Percentiles rank a stretch among this genome's conserved stretches.
phyloP scores from a whole-genome alignment of 2,888 invertebrate species.

The Lathronympha strigana region DNA sequence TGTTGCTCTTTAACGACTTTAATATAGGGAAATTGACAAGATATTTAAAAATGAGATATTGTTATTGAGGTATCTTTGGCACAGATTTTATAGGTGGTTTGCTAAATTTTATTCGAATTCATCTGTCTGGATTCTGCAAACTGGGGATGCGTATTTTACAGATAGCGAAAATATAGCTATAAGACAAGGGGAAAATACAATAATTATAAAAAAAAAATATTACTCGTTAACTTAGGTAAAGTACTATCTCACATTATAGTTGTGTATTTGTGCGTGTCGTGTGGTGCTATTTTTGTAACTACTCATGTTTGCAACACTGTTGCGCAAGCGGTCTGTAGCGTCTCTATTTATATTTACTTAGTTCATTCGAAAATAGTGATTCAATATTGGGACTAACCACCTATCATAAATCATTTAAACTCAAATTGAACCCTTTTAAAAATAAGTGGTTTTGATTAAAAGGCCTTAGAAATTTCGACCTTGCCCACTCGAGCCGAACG shows the following conservation, averaged over 20 bases:
- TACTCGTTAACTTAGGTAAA: neutral
- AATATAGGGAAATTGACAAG: too few species aligned
- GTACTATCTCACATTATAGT: neutral
- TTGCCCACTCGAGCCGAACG: conserved; percentile 48
- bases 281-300: conserved; percentile 51
- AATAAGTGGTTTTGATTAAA: conserved; percentile 33
- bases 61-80: too few species aligned
- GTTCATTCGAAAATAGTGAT: conserved; percentile 22
- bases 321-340: conserved; percentile 51
- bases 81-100: too few species aligned
- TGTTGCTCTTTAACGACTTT: too few species aligned
- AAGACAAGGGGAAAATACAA: neutral
- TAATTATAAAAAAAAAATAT: neutral
- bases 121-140: too few species aligned
- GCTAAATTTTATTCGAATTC: too few species aligned
- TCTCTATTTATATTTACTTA: conserved; percentile 46
- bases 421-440: conserved; percentile 22
- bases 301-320: conserved; percentile 46
- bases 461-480: conserved; percentile 41
- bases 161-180: neutral
- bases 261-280: neutral
- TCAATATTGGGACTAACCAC: conserved; percentile 31
- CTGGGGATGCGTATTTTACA: neutral
- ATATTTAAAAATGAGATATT: too few species aligned
- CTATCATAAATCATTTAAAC: conserved; percentile 23